These are phyloP conservation scores for Callinectes sapidus DNA, from an alignment of 2,888 invertebrate genomes.

Conservation along the genomic window DNA sequence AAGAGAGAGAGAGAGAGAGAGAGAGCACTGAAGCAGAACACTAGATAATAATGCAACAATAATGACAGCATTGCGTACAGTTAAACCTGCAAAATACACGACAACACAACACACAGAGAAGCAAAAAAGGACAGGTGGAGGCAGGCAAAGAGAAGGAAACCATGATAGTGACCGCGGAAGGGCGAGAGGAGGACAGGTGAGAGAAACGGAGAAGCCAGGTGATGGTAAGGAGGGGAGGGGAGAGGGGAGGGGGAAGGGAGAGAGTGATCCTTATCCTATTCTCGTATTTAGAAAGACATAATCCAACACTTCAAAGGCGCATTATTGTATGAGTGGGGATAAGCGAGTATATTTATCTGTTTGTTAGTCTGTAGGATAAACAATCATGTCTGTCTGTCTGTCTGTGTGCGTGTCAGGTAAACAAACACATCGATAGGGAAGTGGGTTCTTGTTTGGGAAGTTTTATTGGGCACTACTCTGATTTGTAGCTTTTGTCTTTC, in stretches of 20 bases:
- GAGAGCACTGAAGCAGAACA: too few relatives aligned
- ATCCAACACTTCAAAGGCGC: constrained; percentile 20
- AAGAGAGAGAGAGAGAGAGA: too few relatives aligned
- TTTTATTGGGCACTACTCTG: too few relatives aligned
- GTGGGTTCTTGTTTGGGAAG: not conserved
- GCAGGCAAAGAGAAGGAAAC: not conserved
- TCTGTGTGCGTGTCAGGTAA: too few relatives aligned
- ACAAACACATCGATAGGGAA: not conserved
- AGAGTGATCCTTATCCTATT: not conserved
- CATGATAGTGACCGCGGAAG: constrained; percentile 6
- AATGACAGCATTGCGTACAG: too few relatives aligned
- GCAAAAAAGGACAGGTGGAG: not conserved
- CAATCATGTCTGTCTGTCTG: too few relatives aligned
- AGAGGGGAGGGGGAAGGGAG: not conserved
- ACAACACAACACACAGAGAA: too few relatives aligned
- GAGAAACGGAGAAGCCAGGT: not conserved
- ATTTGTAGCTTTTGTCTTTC: too few relatives aligned
- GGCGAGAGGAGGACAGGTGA: constrained; percentile 13
- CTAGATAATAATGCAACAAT: too few relatives aligned
- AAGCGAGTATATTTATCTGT: not conserved
- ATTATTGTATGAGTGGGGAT: not conserved
- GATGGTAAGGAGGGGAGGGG: too few relatives aligned
- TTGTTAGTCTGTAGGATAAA: too few relatives aligned
- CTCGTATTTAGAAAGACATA: not conserved
- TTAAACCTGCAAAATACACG: too few relatives aligned